Conservation (phyloP, 2,888 invertebrate genomes). For the Strigamia maritima region DNA sequence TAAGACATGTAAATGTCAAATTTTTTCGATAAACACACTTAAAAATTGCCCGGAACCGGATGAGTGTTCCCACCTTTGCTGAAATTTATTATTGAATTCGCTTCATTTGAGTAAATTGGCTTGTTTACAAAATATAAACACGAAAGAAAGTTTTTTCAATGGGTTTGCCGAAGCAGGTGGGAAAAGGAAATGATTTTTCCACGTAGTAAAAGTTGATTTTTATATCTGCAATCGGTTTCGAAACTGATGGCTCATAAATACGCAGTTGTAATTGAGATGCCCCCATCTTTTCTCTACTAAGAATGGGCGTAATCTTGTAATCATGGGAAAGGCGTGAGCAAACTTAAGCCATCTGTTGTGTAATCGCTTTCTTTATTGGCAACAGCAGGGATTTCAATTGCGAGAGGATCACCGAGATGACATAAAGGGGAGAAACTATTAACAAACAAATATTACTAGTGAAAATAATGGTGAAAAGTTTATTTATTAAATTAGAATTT, state of each 20-base stretch:
- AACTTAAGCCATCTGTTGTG: conserved; percentile 9
- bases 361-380: conserved; percentile 1
- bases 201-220: background rate
- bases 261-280: background rate
- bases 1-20: background rate
- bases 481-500: too few species aligned
- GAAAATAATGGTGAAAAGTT: too few species aligned
- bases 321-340: background rate
- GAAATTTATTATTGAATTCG: background rate
- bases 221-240: background rate
- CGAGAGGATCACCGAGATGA: background rate
- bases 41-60: background rate
- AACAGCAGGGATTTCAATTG: conserved; percentile 13
- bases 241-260: background rate
- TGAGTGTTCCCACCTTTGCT: background rate
- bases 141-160: too few species aligned
- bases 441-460: background rate
- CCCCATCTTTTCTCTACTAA: background rate
- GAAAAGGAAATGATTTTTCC: background rate
- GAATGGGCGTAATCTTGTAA: background rate
- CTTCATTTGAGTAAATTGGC: background rate
- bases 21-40: background rate
- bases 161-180: background rate
- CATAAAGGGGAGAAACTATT: background rate
- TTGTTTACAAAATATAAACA: background rate